Evolutionary conservation across 2,797 vertebrate species (phyloP).

Genomic region (Crypturellus tataupa): DNA sequence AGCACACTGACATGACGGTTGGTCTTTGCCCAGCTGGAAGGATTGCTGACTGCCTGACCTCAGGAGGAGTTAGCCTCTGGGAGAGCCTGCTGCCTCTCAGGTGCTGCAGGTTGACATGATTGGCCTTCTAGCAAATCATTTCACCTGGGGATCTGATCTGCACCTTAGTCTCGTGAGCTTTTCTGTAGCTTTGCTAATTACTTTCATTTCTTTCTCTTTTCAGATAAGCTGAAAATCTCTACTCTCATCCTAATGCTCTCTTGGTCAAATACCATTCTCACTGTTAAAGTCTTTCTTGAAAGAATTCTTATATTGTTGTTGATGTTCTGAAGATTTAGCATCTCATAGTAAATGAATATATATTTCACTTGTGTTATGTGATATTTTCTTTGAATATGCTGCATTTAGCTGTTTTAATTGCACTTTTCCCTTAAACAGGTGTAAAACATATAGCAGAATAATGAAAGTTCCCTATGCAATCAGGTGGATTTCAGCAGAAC

Average conservation of each 20-base stretch:
- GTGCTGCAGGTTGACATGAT: not conserved
- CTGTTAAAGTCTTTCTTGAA: not conserved
- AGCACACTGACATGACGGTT: rapidly evolving
- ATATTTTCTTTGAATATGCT: not conserved
- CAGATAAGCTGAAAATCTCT: not conserved
- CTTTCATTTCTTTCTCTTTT: not conserved
- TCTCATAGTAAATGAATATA: not conserved
- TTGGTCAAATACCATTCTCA: not conserved
- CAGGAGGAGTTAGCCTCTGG: too few species aligned
- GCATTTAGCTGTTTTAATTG: not conserved
- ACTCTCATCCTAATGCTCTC: not conserved
- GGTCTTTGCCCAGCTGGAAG: not conserved
- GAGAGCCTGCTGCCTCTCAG: too few species aligned
- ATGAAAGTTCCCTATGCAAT: not conserved
- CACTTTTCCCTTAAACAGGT: not conserved
- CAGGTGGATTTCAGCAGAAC: not conserved
- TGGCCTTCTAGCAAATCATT: not conserved
- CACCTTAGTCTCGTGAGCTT: not conserved
- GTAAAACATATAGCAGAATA: not conserved
- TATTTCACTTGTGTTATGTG: not conserved
- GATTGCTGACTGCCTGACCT: rapidly evolving
- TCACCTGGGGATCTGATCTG: not conserved
- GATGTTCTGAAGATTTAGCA: not conserved
- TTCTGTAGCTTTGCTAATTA: not conserved
- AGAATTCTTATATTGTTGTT: not conserved